Evolutionary conservation across 2,888 invertebrate species (phyloP), one percentile per base, ranked within the genome.

Genomic region (Alloplasta piceator): DNA sequence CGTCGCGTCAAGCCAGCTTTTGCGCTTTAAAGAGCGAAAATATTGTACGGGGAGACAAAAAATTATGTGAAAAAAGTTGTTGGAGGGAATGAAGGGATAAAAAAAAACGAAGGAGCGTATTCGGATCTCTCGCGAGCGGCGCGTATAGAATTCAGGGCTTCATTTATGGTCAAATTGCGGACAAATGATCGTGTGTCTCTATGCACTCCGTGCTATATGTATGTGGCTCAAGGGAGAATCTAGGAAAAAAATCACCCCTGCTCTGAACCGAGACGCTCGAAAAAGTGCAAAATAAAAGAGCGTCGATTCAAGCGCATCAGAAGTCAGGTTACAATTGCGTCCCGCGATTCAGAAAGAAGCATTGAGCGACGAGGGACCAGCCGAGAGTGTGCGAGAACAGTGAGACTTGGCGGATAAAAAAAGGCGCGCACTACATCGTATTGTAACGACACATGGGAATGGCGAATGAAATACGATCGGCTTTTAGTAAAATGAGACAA

Each of bases 401-500:
- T 52, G 74, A 72, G 74, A 82, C 48, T 70, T 67, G 71, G 81
- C 55, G 26, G 26, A 26, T 26, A 50, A 58, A 82, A 77, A 85
- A 83, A 86, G 46, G 43, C 77, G 61, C 39, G 48, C 75, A 26
- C 26, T 26, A 26, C 26, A 83, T 75, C 61, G 66, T 61, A 81
- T 75, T 77, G 78, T 74, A 66, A 71, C 67, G 76, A 77, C 58
- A 73, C 82, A 80, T 82, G 80, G 68, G 81, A 83, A 84, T 83
- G 70, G 78, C 63, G 83, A 84, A 83, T 90, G 91, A 91, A 91
- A 91, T 90, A 90, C 87, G 91, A 91, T 90, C 90, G 86, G 89
- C 90, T 91, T 91, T 91, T 91, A 91, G 91, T 91, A 90, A 91
- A 91, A 91, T 88, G 90, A 91, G 89, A 90, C 88, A 85, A 88